phyloP scores from a whole-genome alignment of 2,888 invertebrate species.

The Platypus cylindrus region DNA sequence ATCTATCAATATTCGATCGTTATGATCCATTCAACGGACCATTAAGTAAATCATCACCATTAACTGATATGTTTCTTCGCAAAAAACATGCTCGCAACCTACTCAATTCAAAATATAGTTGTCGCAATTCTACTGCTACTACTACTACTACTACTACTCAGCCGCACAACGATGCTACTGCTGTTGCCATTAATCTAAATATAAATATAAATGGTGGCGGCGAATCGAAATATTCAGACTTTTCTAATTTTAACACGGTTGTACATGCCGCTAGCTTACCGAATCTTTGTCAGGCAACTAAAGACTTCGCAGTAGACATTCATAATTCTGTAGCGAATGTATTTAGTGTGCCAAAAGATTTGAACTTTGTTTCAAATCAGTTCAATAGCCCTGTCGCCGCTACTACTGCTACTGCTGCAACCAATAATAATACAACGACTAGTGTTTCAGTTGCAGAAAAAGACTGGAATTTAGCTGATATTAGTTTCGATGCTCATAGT shows the following conservation, averaged over 20 bases:
- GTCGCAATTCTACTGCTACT: neutral
- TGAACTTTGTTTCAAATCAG: conserved; percentile 43
- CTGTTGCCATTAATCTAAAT: conserved; percentile 9
- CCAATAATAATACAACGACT: too few species aligned
- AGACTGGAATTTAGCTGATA: conserved; percentile 34
- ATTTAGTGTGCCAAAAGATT: conserved; percentile 49
- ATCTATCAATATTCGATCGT: conserved; percentile 29
- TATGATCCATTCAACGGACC: conserved; percentile 19
- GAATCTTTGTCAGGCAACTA: conserved; percentile 24
- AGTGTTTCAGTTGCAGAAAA: conserved; percentile 31
- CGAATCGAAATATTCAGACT: conserved; percentile 13
- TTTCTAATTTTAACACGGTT: conserved; percentile 32
- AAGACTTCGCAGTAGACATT: conserved; percentile 13
- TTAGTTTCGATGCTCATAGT: conserved; percentile 10
- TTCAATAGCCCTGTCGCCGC: conserved; percentile 6
- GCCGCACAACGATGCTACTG: too few species aligned
- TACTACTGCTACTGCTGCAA: too few species aligned
- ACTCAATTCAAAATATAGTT: conserved; percentile 6
- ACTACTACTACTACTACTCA: neutral
- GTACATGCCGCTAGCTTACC: conserved; percentile 30
- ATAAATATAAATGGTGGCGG: conserved; percentile 25
- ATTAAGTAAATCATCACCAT: conserved; percentile 20
- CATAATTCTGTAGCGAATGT: conserved; percentile 12
- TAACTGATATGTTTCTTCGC: conserved; percentile 27
- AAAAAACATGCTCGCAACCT: conserved; percentile 11